Conservation (phyloP, 1,140 invertebrate genomes). For the Cylas formicarius region DNA sequence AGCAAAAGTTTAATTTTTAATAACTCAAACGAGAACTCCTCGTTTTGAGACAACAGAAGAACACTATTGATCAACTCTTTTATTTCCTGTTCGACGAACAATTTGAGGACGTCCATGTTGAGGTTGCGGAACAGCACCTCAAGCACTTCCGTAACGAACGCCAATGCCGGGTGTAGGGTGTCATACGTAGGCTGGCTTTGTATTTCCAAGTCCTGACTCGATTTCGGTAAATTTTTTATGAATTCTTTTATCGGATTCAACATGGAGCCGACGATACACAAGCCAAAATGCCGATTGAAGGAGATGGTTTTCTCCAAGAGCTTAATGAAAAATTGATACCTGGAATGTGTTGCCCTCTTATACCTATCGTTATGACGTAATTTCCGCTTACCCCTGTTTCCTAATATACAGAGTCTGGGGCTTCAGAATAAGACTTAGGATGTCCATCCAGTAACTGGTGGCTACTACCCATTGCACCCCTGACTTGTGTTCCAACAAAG, state of each 20-base stretch:
- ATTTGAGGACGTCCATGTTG: slow-evolving; percentile 2
- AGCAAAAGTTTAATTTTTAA: slow-evolving; percentile 22
- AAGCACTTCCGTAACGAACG: no score
- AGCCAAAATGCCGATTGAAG: slow-evolving; percentile 18
- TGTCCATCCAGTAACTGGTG: slow-evolving; percentile 47
- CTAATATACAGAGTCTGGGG: slow-evolving; percentile 59
- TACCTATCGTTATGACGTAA: slow-evolving; percentile 44
- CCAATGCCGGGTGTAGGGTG: no score
- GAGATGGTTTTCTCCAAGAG: slow-evolving; percentile 18
- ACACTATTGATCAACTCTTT: slow-evolving; percentile 23
- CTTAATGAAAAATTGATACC: slow-evolving; percentile 14
- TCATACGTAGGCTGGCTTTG: no score
- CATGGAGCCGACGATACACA: slow-evolving; percentile 15
- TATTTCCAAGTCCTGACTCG: no score
- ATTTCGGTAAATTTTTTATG: not conserved
- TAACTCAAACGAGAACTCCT: slow-evolving; percentile 24
- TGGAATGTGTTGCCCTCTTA: slow-evolving; percentile 7
- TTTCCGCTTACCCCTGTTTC: slow-evolving; percentile 49
- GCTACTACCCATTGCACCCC: slow-evolving; percentile 51
- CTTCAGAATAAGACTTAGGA: slow-evolving; percentile 49
- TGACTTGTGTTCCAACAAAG: slow-evolving; percentile 46
- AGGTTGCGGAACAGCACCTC: no score
- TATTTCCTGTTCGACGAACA: slow-evolving; percentile 17
- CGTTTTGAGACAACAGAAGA: slow-evolving; percentile 19
- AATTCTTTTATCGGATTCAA: slow-evolving; percentile 16